Percentiles rank a stretch among this genome's conserved stretches.
These are phyloP conservation scores for Campylorhamphus procurvoides DNA, from an alignment of 2,113 vertebrate genomes.

Conservation along the genomic window DNA sequence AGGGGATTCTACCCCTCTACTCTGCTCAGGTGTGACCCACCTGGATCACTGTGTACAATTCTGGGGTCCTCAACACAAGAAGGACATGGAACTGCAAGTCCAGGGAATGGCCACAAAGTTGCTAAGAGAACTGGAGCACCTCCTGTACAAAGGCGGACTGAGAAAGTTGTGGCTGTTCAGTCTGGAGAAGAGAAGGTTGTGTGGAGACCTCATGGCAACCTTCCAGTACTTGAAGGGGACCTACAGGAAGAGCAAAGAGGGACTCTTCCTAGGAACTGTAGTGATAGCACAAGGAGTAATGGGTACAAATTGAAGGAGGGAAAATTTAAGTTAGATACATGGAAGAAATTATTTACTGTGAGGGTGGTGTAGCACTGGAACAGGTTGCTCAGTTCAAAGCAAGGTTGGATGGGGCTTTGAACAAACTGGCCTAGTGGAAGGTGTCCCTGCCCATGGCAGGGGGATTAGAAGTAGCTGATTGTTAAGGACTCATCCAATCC, in stretches of 20 bases:
- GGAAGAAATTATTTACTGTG: background rate
- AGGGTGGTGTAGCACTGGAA: background rate
- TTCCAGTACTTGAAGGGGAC: background rate
- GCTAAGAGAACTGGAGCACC: background rate
- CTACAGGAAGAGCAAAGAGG: background rate
- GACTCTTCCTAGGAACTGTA: background rate
- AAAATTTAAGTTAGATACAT: background rate
- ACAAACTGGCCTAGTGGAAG: background rate
- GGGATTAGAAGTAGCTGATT: background rate
- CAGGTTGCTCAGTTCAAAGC: background rate
- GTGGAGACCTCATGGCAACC: background rate
- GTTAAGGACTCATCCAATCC: background rate
- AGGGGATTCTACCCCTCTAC: background rate
- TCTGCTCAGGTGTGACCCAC: background rate
- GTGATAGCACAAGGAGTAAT: background rate
- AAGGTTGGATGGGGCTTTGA: background rate
- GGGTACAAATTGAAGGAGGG: background rate
- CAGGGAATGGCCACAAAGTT: background rate
- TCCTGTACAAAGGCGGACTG: rapidly evolving
- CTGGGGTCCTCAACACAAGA: background rate
- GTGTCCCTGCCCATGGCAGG: background rate
- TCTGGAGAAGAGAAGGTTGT: background rate
- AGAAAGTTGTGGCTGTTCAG: background rate
- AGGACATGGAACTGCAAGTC: rapidly evolving
- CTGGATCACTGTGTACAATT: background rate